Percentiles rank a stretch among this genome's conserved stretches.
phyloP scores from a whole-genome alignment of 2,797 vertebrate genomes.

The Scolopax rusticola region DNA sequence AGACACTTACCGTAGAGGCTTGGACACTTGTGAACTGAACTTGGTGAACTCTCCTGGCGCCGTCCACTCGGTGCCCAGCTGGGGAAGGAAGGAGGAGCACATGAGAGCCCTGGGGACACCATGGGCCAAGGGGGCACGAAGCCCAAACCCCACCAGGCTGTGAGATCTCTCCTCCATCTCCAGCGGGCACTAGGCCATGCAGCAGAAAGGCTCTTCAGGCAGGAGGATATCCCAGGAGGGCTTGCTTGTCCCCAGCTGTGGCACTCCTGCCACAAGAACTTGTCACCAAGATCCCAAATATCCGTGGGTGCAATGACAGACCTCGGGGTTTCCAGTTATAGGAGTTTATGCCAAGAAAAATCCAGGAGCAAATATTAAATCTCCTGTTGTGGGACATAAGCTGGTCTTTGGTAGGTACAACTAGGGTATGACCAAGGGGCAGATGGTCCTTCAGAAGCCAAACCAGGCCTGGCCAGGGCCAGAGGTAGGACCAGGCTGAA shows the following conservation, averaged over 20 bases:
- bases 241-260: neutral
- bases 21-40: conserved; percentile 96
- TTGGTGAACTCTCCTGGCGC: conserved; percentile 98
- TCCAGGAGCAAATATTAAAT: neutral
- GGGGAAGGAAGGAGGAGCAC: conserved; percentile 14
- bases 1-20: conserved; percentile 90
- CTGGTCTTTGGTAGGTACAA: neutral
- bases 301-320: rapidly evolving
- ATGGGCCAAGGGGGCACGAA: rapidly evolving
- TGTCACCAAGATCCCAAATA: neutral
- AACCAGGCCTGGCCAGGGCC: neutral
- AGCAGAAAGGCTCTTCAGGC: neutral
- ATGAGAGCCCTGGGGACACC: neutral
- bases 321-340: rapidly evolving
- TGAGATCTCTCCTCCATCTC: neutral
- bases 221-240: neutral
- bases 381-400: neutral
- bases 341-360: neutral
- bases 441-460: neutral
- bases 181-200: rapidly evolving
- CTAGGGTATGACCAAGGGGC: neutral
- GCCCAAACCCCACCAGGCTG: neutral
- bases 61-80: conserved; percentile 96
- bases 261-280: neutral
- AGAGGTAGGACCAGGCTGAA: neutral